These are phyloP conservation scores for Eledone cirrhosa DNA, from an alignment of 2,888 invertebrate species.

Conservation along the genomic window DNA sequence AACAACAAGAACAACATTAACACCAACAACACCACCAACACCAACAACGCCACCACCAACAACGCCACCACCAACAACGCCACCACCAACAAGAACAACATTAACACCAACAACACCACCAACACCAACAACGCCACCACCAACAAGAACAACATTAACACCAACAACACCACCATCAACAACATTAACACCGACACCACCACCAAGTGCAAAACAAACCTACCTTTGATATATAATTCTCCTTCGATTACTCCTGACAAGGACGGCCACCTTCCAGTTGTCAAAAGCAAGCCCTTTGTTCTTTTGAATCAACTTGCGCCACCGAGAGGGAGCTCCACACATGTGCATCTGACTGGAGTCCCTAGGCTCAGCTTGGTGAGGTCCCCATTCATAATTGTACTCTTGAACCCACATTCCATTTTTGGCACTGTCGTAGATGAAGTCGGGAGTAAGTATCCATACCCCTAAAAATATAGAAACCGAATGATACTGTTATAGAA, in stretches of 20 bases:
- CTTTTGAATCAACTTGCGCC: conserved; percentile 44
- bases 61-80: too few species aligned
- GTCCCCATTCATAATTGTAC: conserved; percentile 3
- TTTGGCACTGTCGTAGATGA: conserved; percentile 18
- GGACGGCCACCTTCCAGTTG: conserved; percentile 55
- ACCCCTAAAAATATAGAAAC: background rate
- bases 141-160: too few species aligned
- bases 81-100: too few species aligned
- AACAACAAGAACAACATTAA: too few species aligned
- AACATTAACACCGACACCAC: background rate
- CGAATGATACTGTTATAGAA: too few species aligned
- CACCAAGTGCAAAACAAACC: background rate
- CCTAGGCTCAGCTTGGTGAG: conserved; percentile 3
- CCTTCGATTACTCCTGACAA: conserved; percentile 43
- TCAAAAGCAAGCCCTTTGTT: conserved; percentile 45
- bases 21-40: too few species aligned
- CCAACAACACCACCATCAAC: too few species aligned
- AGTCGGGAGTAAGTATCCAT: conserved; percentile 1
- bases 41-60: too few species aligned
- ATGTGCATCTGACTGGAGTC: conserved; percentile 34
- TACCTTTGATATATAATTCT: conserved; percentile 52
- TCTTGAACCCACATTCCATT: conserved; percentile 6
- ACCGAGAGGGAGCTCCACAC: conserved; percentile 47
- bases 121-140: too few species aligned
- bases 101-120: too few species aligned